Evolutionary conservation across 2,113 vertebrate genomes (phyloP), one percentile per base, ranked within the genome.

Genomic region (Myotis yumanensis): DNA sequence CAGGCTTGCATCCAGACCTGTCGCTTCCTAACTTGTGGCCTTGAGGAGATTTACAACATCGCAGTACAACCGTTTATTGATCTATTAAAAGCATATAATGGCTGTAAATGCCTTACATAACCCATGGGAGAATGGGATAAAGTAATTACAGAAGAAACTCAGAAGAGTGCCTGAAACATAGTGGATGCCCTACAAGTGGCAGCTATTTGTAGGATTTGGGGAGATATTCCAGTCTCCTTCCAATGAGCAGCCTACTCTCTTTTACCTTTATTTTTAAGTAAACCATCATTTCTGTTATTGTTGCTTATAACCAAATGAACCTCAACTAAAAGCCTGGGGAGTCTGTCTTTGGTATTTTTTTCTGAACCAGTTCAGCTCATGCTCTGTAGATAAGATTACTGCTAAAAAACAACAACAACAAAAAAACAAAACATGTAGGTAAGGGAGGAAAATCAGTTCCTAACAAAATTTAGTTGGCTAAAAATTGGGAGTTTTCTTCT

Each of bases 191-290:
- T 64, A 6, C 15, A 94, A 93, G 32, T 48, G 30, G 14, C 2
- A 91, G 18, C 14, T 86, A 32, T 94, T 90, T 77, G n/a, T 81
- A 64, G 28, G 59, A 71, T 85, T 72, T 30, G 48, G 54, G 66
- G 46, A 28, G 25, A 23, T 66, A 11, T 59, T 68, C 82, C 69
- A 71, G 10, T 69, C 12, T 83, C 4, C 22, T 94, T 86, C 20
- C 11, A 89, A 64, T 66, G 23, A 79, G 46, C 57, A 87, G 46
- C 43, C 11, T 80, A n/a, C 10, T 18, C 16, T 66, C 40, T 32
- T 43, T 93, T 7, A 73, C 76, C 17, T 84, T 91, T 93, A 59
- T 72, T 95, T 62, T 46, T 37, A 85, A 86, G 20, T 69, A 69
- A 91, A 25, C 5, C 1, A 25, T 64, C 10, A 37, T 43, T 73